Conservation (phyloP, 2,888 invertebrate species). For the Gnatocerus cornutus region DNA sequence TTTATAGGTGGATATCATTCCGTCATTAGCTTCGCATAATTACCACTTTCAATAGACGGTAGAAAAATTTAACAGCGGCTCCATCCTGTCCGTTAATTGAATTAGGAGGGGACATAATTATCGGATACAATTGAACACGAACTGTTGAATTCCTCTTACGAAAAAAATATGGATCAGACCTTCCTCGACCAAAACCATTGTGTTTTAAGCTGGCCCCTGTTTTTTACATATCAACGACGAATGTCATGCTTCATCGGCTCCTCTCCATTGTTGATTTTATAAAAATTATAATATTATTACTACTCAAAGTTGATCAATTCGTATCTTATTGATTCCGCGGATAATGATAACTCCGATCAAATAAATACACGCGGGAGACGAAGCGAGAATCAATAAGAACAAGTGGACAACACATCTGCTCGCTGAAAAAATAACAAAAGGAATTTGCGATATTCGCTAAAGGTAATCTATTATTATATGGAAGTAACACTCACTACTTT, state of each 20-base stretch:
- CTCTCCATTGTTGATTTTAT: no score
- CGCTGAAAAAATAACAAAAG: no score
- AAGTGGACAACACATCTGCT: not conserved
- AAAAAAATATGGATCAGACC: not conserved
- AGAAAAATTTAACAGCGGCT: conserved; percentile 20
- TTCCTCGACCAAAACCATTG: not conserved
- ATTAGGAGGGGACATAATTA: conserved; percentile 15
- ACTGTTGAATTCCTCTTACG: not conserved
- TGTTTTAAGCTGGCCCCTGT: not conserved
- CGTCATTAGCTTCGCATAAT: conserved; percentile 21
- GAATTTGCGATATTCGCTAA: no score
- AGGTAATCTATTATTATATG: no score
- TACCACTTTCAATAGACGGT: conserved; percentile 6
- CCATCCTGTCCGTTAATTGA: conserved; percentile 28
- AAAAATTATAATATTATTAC: no score
- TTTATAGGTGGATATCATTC: conserved; percentile 23
- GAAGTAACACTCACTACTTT: no score
- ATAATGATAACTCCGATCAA: conserved; percentile 2
- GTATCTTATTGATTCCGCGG: not conserved
- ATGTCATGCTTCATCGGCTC: no score
- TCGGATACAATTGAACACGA: conserved; percentile 6
- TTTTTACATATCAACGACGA: not conserved
- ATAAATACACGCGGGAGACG: not conserved
- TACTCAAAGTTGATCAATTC: not conserved
- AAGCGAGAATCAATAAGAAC: conserved; percentile 2